Conservation (phyloP, 2,888 invertebrate genomes). For the Orthonychiurus folsomi region DNA sequence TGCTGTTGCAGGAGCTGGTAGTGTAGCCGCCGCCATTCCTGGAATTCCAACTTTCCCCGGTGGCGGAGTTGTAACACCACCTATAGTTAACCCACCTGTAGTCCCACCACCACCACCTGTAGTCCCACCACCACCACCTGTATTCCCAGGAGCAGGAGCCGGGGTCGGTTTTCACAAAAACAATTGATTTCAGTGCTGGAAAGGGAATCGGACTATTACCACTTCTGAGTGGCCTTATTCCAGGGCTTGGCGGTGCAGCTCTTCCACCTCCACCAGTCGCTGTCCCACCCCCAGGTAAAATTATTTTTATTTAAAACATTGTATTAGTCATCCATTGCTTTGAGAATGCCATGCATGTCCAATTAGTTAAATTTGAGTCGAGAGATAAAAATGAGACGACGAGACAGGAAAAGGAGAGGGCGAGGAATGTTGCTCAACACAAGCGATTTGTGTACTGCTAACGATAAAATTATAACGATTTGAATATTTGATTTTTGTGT, state of each 20-base stretch:
- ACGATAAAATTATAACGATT: too few relatives aligned
- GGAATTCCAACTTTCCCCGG: background rate
- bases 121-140: conserved; percentile 7
- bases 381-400: too few relatives aligned
- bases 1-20: background rate
- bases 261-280: conserved; percentile 6
- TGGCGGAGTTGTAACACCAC: background rate
- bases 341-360: too few relatives aligned
- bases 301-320: too few relatives aligned
- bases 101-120: conserved; percentile 11
- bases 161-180: conserved; percentile 8
- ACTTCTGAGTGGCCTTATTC: conserved; percentile 8
- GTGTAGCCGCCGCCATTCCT: background rate
- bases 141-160: conserved; percentile 8
- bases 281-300: background rate
- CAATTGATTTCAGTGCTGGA: conserved; percentile 2
- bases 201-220: conserved; percentile 7
- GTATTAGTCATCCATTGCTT: too few relatives aligned
- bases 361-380: too few relatives aligned
- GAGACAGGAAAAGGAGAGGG: too few relatives aligned
- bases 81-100: background rate
- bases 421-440: too few relatives aligned
- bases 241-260: background rate
- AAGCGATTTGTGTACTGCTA: too few relatives aligned
- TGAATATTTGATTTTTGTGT: too few relatives aligned